phyloP scores from a whole-genome alignment of 37 sponge, comb jelly and placozoan genomes.

The Hexactinellida sp. region DNA sequence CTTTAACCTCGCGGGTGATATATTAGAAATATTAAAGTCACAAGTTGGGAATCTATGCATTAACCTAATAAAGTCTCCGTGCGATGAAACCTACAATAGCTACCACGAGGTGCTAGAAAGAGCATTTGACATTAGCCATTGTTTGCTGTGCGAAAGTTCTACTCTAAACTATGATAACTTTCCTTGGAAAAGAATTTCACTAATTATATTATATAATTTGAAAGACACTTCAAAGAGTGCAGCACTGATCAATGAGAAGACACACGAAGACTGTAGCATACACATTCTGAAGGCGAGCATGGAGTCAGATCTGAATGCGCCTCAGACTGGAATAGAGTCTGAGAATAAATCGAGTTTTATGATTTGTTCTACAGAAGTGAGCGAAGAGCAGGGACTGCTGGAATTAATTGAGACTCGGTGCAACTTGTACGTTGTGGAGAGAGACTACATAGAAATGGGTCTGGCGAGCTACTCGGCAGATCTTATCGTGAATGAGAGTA shows the following conservation, averaged over 20 bases:
- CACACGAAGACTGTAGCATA: neutral
- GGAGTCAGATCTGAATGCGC: neutral
- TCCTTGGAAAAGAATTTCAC: neutral
- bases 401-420: neutral
- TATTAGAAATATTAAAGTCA: conserved; percentile 3
- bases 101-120: neutral
- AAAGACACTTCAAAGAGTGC: neutral
- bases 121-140: conserved; percentile 11
- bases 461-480: neutral
- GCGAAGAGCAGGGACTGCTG: neutral
- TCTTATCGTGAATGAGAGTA: neutral
- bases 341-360: neutral
- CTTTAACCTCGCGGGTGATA: conserved; percentile 5
- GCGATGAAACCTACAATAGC: neutral
- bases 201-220: conserved; percentile 15
- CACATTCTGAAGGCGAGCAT: neutral
- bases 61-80: neutral
- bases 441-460: neutral
- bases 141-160: conserved; percentile 16
- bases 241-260: neutral
- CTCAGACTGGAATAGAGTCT: neutral
- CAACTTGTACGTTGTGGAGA: neutral
- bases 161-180: neutral
- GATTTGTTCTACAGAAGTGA: neutral
- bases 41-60: neutral